Conservation (phyloP, 2,113 vertebrate genomes). For the Pipra filicauda region DNA sequence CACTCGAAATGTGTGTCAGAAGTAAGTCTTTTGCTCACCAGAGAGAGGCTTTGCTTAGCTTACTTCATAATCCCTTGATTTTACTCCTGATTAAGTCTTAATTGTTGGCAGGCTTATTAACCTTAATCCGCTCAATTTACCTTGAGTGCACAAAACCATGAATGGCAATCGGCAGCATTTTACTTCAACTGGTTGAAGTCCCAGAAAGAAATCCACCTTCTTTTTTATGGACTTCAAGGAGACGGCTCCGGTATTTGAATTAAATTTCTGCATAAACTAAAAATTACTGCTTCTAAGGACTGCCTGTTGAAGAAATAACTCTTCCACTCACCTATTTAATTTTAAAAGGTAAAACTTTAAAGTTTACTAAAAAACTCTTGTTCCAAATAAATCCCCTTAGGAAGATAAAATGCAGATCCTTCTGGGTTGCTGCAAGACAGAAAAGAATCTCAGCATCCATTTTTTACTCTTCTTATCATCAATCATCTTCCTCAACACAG, state of each 20-base stretch:
- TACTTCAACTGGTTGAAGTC: not conserved
- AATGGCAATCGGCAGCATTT: not conserved
- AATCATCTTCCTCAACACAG: not conserved
- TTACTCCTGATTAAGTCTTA: slow-evolving; percentile 4
- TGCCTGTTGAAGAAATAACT: not conserved
- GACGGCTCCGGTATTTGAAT: not conserved
- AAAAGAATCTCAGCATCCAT: slow-evolving; percentile 31
- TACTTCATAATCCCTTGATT: not conserved
- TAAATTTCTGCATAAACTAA: not conserved
- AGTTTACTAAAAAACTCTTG: not conserved
- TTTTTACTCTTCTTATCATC: not conserved
- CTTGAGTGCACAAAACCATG: not conserved
- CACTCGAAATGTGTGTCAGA: not conserved
- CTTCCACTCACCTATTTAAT: not conserved
- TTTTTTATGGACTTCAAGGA: not conserved
- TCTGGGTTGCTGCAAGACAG: not conserved
- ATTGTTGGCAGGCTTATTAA: not conserved
- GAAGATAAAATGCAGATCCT: slow-evolving; percentile 21
- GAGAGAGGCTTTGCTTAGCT: not conserved
- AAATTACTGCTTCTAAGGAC: not conserved
- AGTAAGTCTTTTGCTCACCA: not conserved
- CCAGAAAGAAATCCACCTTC: not conserved
- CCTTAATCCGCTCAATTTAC: not conserved
- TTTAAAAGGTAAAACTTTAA: not conserved
- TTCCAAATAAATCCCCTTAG: not conserved